Conservation (phyloP, 2,888 invertebrate genomes). For the Catocala fraxini region DNA sequence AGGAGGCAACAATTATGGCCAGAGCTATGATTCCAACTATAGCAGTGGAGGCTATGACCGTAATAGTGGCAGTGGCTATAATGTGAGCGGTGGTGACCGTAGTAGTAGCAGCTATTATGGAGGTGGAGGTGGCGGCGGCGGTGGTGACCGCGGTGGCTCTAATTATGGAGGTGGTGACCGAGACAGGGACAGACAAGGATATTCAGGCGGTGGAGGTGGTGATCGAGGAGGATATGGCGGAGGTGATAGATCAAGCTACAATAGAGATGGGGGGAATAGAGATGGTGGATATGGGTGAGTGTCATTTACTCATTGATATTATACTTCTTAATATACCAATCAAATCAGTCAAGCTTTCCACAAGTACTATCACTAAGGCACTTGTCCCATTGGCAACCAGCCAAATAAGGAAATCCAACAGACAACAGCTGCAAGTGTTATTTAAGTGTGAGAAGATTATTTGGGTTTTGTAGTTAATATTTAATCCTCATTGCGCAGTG, state of each 20-base stretch:
- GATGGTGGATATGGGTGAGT: constrained; percentile 89
- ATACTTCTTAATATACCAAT: neutral
- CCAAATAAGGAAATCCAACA: neutral
- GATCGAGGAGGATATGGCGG: constrained; percentile 82
- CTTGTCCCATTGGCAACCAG: constrained; percentile 7
- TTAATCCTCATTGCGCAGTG: too few relatives aligned
- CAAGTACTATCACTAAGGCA: constrained; percentile 12
- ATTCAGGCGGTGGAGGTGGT: constrained; percentile 65
- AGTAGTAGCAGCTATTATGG: constrained; percentile 37
- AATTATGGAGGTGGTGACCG: constrained; percentile 76
- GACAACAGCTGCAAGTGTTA: too few relatives aligned
- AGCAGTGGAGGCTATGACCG: constrained; percentile 64
- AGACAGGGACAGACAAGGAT: constrained; percentile 72
- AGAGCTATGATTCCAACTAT: constrained; percentile 71
- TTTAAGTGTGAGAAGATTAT: too few relatives aligned
- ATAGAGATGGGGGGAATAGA: constrained; percentile 88
- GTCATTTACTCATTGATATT: constrained; percentile 23
- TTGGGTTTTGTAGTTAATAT: too few relatives aligned
- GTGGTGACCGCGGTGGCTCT: constrained; percentile 73
- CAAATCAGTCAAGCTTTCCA: constrained; percentile 3
- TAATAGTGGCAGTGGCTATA: constrained; percentile 51
- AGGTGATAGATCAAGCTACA: constrained; percentile 82
- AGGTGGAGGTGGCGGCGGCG: constrained; percentile 59
- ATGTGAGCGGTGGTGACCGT: constrained; percentile 59
- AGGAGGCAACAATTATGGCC: constrained; percentile 71